Percentiles rank a stretch among this genome's conserved stretches.
phyloP scores from a whole-genome alignment of 2,113 vertebrate genomes.

The Meleagris gallopavo region DNA sequence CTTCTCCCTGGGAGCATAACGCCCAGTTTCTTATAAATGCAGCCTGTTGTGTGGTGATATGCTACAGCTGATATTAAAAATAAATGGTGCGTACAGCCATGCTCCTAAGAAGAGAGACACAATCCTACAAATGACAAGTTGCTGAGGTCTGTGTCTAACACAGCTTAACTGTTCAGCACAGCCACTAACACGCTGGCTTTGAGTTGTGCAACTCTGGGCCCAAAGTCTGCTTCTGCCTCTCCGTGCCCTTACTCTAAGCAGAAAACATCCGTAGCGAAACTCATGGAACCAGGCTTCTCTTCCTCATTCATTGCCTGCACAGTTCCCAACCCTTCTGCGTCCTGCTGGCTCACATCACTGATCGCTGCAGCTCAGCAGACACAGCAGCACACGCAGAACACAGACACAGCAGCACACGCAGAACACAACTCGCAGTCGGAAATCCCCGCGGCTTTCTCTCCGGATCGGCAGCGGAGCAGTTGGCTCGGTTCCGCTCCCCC shows the following conservation, averaged over 20 bases:
- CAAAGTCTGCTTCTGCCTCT: neutral
- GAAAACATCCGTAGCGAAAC: neutral
- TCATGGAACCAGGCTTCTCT: neutral
- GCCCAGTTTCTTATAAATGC: neutral
- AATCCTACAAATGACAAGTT: no score
- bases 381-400: neutral
- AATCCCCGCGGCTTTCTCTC: neutral
- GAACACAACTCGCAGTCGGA: neutral
- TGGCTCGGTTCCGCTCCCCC: neutral
- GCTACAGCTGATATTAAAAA: neutral
- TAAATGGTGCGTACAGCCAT: rapidly evolving
- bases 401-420: neutral
- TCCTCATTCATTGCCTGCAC: neutral
- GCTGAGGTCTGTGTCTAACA: neutral
- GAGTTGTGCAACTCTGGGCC: neutral
- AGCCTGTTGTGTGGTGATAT: no score
- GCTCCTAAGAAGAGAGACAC: rapidly evolving
- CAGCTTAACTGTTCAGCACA: rapidly evolving
- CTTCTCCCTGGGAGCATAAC: neutral
- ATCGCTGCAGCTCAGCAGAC: neutral
- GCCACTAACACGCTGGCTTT: neutral
- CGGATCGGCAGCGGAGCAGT: neutral
- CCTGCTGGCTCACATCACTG: neutral
- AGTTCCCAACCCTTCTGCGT: neutral
- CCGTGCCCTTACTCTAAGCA: neutral